These are phyloP conservation scores for Tetragonisca angustula DNA, from an alignment of 2,888 invertebrate species.

Conservation along the genomic window DNA sequence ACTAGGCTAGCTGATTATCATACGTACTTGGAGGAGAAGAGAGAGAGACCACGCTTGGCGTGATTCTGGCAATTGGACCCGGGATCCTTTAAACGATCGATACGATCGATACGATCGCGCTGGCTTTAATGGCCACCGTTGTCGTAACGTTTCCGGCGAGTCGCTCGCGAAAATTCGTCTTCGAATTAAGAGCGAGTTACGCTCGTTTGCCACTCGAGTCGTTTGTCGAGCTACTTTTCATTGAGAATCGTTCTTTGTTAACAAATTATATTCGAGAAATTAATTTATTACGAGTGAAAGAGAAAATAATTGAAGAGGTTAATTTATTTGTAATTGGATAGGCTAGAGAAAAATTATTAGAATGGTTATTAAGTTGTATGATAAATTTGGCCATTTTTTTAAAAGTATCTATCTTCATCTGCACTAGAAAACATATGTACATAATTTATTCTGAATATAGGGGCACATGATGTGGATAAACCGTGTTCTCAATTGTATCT, in stretches of 20 bases:
- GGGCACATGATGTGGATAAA: too few relatives aligned
- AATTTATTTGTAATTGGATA: not conserved
- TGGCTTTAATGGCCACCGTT: slow-evolving; percentile 42
- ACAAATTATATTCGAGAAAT: not conserved
- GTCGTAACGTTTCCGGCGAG: too few relatives aligned
- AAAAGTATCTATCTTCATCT: too few relatives aligned
- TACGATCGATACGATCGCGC: slow-evolving; percentile 45
- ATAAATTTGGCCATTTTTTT: too few relatives aligned
- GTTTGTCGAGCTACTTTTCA: not conserved
- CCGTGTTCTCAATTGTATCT: too few relatives aligned
- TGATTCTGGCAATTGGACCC: not conserved
- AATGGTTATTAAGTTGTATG: too few relatives aligned
- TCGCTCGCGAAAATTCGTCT: not conserved
- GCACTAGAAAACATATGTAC: too few relatives aligned
- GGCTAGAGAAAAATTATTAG: too few relatives aligned
- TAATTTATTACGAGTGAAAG: too few relatives aligned
- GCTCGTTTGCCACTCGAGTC: not conserved
- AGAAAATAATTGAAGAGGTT: not conserved
- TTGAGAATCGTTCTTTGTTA: not conserved
- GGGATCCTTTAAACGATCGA: not conserved
- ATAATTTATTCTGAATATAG: too few relatives aligned
- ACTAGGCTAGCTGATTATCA: slow-evolving; percentile 30
- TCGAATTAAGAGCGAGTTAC: not conserved
- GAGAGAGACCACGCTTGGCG: not conserved
- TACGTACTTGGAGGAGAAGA: slow-evolving; percentile 4